A percentile compares a stretch with the other conserved stretches of the same genome.
Conservation (phyloP, 2,888 invertebrate genomes). For the Brachypalpus laphriformis region DNA sequence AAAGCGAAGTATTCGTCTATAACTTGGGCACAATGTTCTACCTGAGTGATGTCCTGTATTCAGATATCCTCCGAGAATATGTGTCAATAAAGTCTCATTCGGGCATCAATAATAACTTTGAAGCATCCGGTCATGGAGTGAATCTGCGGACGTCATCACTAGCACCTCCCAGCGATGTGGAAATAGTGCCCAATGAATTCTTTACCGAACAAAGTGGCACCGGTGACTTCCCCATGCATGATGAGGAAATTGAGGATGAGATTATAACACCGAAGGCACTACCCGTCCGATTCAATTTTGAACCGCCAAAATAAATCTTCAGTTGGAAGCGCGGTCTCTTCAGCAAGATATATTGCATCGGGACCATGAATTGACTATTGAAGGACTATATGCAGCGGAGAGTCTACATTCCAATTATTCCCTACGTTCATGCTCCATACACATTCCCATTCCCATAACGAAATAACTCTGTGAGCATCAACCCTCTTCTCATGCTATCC, state of each 20-base stretch:
- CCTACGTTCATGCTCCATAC: conserved; percentile 22
- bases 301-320: conserved; percentile 80
- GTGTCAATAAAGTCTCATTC: conserved; percentile 76
- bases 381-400: background rate
- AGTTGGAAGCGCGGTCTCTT: background rate
- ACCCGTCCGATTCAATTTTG: conserved; percentile 81
- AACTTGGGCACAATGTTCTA: conserved; percentile 87
- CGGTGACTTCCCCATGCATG: conserved; percentile 80
- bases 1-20: conserved; percentile 86
- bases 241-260: conserved; percentile 82
- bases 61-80: conserved; percentile 81
- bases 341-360: background rate
- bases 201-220: conserved; percentile 80
- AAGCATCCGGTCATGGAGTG: conserved; percentile 73
- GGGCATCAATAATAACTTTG: conserved; percentile 76
- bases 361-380: background rate
- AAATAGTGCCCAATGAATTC: conserved; percentile 82
- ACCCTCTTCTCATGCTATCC: conserved; percentile 25
- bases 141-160: conserved; percentile 72
- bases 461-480: conserved; percentile 45
- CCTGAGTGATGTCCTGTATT: conserved; percentile 85
- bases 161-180: conserved; percentile 80
- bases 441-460: conserved; percentile 2
- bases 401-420: conserved; percentile 44
- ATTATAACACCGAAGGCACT: conserved; percentile 83